A percentile compares a stretch with the other conserved stretches of the same genome.
phyloP scores from a whole-genome alignment of 2,888 invertebrate genomes.

The Amphipyra tragopoginis region DNA sequence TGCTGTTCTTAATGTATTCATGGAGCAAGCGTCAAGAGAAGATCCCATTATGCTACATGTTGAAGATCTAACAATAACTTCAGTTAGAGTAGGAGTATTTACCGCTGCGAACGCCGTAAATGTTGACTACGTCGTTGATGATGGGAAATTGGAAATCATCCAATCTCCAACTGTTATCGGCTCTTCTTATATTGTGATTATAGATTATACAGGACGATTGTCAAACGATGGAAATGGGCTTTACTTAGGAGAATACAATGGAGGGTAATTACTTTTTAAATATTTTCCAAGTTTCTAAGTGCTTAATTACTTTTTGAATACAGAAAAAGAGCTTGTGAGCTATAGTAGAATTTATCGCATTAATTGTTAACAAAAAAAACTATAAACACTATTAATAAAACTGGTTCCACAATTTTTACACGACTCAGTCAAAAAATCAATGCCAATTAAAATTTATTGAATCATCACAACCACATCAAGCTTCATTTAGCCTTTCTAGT shows the following conservation, averaged over 20 bases:
- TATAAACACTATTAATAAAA: too few relatives aligned
- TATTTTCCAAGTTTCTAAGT: neutral
- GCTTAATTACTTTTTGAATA: neutral
- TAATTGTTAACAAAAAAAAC: too few relatives aligned
- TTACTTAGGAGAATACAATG: constrained; percentile 60
- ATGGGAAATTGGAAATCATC: constrained; percentile 64
- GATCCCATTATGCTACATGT: constrained; percentile 65
- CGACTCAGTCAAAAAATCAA: too few relatives aligned
- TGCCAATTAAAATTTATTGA: too few relatives aligned
- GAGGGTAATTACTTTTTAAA: constrained; percentile 54
- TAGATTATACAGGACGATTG: constrained; percentile 71
- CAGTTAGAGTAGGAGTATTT: constrained; percentile 68
- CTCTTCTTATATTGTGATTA: constrained; percentile 64
- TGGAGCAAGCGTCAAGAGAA: constrained; percentile 61
- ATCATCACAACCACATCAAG: too few relatives aligned
- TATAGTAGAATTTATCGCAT: too few relatives aligned
- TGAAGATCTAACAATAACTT: constrained; percentile 62
- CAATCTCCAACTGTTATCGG: constrained; percentile 48
- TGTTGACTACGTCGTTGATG: constrained; percentile 51
- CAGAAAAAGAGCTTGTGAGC: too few relatives aligned
- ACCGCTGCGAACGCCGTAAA: constrained; percentile 58
- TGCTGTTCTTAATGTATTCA: constrained; percentile 63
- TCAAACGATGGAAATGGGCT: constrained; percentile 65
- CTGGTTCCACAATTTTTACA: too few relatives aligned
- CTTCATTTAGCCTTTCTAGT: too few relatives aligned